Evolutionary conservation across 2,888 invertebrate genomes (phyloP).

Genomic region (Lasioglossum pauxillum): DNA sequence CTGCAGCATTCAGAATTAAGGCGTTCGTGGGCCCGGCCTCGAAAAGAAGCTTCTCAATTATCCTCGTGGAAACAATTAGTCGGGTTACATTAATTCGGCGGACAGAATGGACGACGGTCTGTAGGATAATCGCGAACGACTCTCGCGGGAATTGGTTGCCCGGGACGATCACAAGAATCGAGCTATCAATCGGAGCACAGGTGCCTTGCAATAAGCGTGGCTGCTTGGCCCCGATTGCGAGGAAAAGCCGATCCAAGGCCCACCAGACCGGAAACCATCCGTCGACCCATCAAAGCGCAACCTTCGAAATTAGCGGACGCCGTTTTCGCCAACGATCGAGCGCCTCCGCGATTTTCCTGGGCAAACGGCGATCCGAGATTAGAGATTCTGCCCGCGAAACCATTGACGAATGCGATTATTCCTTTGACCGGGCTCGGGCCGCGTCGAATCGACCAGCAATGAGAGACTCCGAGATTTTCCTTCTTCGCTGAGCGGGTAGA

Average conservation of each 20-base stretch:
- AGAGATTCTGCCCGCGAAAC: background rate
- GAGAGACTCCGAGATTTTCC: background rate
- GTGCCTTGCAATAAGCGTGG: background rate
- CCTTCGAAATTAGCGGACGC: background rate
- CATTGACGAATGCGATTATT: background rate
- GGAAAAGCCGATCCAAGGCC: background rate
- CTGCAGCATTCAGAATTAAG: constrained; percentile 11
- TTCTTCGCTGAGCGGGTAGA: background rate
- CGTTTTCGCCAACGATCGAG: background rate
- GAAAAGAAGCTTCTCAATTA: background rate
- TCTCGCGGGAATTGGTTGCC: background rate
- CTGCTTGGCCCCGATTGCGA: background rate
- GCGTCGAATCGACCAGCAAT: background rate
- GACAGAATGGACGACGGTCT: background rate
- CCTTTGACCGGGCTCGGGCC: background rate
- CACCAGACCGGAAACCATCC: background rate
- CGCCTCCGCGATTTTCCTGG: background rate
- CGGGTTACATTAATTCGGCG: background rate
- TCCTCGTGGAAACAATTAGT: background rate
- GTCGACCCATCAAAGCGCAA: background rate
- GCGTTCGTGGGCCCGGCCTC: background rate
- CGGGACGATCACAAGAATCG: background rate
- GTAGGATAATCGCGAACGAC: background rate
- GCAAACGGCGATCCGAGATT: background rate
- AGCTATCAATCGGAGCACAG: background rate